A percentile compares a stretch with the other conserved stretches of the same genome.
These are phyloP conservation scores for Drosophila barbarae DNA, from an alignment of 2,888 invertebrate genomes.

Conservation along the genomic window DNA sequence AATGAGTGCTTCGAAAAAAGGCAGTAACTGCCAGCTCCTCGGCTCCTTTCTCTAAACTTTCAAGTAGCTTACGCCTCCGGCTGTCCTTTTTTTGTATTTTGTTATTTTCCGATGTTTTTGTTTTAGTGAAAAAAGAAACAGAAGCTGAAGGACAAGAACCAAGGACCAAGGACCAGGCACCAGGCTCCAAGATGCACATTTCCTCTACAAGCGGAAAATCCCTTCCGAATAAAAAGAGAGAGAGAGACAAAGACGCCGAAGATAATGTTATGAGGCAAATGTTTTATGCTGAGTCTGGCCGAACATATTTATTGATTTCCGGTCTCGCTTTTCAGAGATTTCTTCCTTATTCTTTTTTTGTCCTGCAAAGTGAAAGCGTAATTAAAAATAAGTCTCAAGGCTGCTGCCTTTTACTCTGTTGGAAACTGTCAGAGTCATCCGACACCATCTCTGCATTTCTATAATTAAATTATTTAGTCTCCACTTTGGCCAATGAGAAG, in stretches of 20 bases:
- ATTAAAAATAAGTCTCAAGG: constrained; percentile 54
- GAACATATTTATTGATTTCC: constrained; percentile 73
- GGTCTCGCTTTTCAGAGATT: constrained; percentile 23
- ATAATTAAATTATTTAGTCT: constrained; percentile 62
- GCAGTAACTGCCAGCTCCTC: constrained; percentile 35
- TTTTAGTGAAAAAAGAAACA: constrained; percentile 50
- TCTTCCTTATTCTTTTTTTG: not conserved
- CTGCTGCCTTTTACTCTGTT: constrained; percentile 2
- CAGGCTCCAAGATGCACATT: constrained; percentile 64
- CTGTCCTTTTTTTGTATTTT: constrained; percentile 32
- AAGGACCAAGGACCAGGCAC: constrained; percentile 24
- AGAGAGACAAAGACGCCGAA: constrained; percentile 22
- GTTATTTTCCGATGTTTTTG: constrained; percentile 54
- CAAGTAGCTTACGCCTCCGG: constrained; percentile 69
- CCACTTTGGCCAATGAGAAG: constrained; percentile 28
- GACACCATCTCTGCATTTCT: constrained; percentile 14
- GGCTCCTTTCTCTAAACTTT: constrained; percentile 45
- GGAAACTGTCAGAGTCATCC: constrained; percentile 11
- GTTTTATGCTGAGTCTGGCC: constrained; percentile 65
- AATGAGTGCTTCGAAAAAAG: constrained; percentile 66
- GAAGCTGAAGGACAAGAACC: constrained; percentile 30
- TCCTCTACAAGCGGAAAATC: constrained; percentile 42
- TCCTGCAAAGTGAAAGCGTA: constrained; percentile 26
- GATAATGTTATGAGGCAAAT: constrained; percentile 52
- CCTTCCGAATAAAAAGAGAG: constrained; percentile 19